These are phyloP conservation scores for Eurosta solidaginis DNA, from an alignment of 1,140 invertebrate species.

Conservation along the genomic window DNA sequence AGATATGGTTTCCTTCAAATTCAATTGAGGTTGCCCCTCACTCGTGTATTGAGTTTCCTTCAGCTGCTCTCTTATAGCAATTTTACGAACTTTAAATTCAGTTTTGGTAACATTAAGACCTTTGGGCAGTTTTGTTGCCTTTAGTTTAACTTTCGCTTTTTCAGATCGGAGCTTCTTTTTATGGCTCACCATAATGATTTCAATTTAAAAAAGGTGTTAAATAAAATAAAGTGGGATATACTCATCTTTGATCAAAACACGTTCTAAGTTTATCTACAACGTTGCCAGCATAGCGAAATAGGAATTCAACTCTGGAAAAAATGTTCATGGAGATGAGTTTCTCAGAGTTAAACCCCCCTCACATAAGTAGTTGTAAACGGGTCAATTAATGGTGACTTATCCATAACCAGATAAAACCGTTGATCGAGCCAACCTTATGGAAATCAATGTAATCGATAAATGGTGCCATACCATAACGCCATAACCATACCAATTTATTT, in stretches of 20 bases:
- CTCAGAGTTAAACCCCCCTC: too few relatives aligned
- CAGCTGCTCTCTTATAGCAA: conserved; percentile 78
- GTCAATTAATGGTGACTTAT: too few relatives aligned
- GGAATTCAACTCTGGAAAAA: too few relatives aligned
- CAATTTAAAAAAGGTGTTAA: conserved; percentile 29
- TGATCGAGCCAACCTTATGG: too few relatives aligned
- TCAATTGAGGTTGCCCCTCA: conserved; percentile 71
- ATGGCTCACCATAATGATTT: conserved; percentile 56
- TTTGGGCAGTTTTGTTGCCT: conserved; percentile 73
- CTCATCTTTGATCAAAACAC: background rate
- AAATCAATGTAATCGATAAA: too few relatives aligned
- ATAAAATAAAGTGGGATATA: background rate
- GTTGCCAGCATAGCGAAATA: too few relatives aligned
- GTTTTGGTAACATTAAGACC: conserved; percentile 85
- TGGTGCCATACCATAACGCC: too few relatives aligned
- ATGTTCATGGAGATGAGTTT: too few relatives aligned
- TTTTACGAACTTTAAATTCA: conserved; percentile 86
- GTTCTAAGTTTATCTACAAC: too few relatives aligned
- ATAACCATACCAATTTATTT: too few relatives aligned
- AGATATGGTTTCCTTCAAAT: conserved; percentile 76
- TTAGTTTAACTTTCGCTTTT: conserved; percentile 78
- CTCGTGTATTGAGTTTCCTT: conserved; percentile 65
- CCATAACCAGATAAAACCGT: too few relatives aligned
- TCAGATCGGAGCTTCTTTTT: conserved; percentile 75
- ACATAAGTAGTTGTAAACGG: too few relatives aligned